Percentiles rank a stretch among this genome's conserved stretches.
These are phyloP conservation scores for Leuciscus waleckii DNA, from an alignment of 2,797 vertebrate genomes.

Conservation along the genomic window DNA sequence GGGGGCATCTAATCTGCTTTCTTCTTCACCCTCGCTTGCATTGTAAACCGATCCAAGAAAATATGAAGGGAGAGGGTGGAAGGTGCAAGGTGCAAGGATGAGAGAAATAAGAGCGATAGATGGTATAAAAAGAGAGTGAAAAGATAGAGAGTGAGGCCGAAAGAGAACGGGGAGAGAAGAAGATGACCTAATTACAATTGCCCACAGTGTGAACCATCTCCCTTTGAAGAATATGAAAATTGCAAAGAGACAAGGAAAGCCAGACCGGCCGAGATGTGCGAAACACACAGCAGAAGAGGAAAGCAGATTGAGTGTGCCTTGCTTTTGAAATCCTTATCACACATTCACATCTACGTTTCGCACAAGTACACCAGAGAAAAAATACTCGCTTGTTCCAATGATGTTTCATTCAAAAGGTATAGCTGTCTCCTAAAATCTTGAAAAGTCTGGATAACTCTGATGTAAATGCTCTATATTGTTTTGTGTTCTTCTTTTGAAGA, in stretches of 20 bases:
- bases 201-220: slow-evolving; percentile 58
- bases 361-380: slow-evolving; percentile 28
- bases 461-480: slow-evolving; percentile 16
- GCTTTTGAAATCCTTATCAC: slow-evolving; percentile 55
- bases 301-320: slow-evolving; percentile 26
- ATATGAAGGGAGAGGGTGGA: slow-evolving; percentile 49
- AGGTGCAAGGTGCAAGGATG: slow-evolving; percentile 45
- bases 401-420: slow-evolving; percentile 28
- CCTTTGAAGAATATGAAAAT: slow-evolving; percentile 60
- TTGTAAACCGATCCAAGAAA: slow-evolving; percentile 63
- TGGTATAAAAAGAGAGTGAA: slow-evolving; percentile 34
- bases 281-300: slow-evolving; percentile 50
- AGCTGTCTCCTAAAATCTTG: slow-evolving; percentile 4
- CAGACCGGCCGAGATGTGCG: slow-evolving; percentile 51
- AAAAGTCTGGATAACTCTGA: slow-evolving; percentile 20
- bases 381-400: background rate
- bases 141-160: slow-evolving; percentile 39
- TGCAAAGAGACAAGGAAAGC: slow-evolving; percentile 51
- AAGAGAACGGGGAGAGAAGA: slow-evolving; percentile 36
- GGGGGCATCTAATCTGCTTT: slow-evolving; percentile 65
- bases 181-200: slow-evolving; percentile 61
- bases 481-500: slow-evolving; percentile 5
- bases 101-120: slow-evolving; percentile 39
- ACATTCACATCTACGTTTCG: slow-evolving; percentile 30
- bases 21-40: slow-evolving; percentile 54